Base-by-base conservation (phyloP, 2,888 invertebrate genomes). In the Opisthograptis luteolata region DNA sequence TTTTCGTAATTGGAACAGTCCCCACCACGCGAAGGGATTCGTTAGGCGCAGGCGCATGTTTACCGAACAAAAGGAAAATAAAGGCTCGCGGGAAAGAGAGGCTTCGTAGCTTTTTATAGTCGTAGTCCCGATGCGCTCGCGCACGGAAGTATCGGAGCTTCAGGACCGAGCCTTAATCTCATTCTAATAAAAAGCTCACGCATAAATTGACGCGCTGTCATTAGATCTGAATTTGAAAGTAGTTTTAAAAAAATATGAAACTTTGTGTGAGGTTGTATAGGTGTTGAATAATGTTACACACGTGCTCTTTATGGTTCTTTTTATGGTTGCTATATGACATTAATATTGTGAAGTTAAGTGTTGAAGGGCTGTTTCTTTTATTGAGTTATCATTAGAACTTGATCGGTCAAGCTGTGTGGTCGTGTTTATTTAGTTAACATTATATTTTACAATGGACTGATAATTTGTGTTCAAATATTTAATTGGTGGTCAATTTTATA, bases 121-220 rank as follows among this genome's bases (percentile, higher is more conserved):
- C 85, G 84, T 64, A 77, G 81, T 76, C 79, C 80, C 82, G 88
- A 82, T 84, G 88, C 87, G 89, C 87, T 74, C 68, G 86, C 84
- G 88, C 86, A 74, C 85, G 89, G 88, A 84, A 82, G 89, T 88
- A 86, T 87, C 81, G 73, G 71, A 79, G 83, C 87, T 87, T 85
- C 79, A 82, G 86, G 82, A 87, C 84, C 84, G 81, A 71, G 77
- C 74, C 84, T 82, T 87, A 87, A 85, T 87, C 82, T 84, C 81
- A 88, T 87, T 87, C 84, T 82, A 84, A 87, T 87, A 87, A 87
- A 87, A 87, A 89, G 87, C 87, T 87, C 73, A 85, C 88, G 86
- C 85, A 84, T 81, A 82, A 79, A 84, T 86, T 83, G 84, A 81
- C 84, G 84, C 81, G 79, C 71, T 79, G 70, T 81, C 79, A 74